A percentile compares a stretch with the other conserved stretches of the same genome.
phyloP scores from a whole-genome alignment of 2,113 vertebrate genomes.

The Bujurquina vittata region DNA sequence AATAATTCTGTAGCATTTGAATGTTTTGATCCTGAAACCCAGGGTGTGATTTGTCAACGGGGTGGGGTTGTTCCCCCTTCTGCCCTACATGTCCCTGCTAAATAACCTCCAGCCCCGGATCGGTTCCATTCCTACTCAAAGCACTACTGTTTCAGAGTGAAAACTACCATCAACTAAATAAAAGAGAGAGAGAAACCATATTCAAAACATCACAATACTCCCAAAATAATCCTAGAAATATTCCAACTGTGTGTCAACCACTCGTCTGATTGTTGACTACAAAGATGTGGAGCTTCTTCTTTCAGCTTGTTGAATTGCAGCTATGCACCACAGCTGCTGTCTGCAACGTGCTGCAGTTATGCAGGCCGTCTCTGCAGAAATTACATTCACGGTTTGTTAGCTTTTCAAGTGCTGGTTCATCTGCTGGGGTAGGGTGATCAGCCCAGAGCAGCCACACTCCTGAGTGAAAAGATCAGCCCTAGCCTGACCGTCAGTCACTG shows the following conservation, averaged over 20 bases:
- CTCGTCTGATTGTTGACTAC: background rate
- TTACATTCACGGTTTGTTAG: background rate
- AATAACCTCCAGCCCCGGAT: background rate
- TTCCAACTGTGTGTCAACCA: background rate
- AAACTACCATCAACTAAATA: background rate
- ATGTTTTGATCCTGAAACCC: background rate
- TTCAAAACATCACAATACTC: background rate
- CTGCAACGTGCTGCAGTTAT: background rate
- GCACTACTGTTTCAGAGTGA: background rate
- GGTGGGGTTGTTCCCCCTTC: background rate
- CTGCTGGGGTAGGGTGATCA: background rate
- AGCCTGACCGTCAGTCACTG: background rate
- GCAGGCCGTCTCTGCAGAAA: background rate
- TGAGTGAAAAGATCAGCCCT: background rate
- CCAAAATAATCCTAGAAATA: background rate
- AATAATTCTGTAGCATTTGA: constrained; percentile 12
- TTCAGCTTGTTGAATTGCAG: background rate
- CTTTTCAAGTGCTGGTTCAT: background rate
- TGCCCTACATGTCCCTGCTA: no score
- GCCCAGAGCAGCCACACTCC: background rate
- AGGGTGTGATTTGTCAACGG: background rate
- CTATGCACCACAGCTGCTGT: background rate
- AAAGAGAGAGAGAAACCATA: background rate
- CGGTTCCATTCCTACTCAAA: background rate
- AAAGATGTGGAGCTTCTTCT: background rate